Conservation (phyloP, 2,113 vertebrate genomes). For the Oreotrochilus melanogaster region DNA sequence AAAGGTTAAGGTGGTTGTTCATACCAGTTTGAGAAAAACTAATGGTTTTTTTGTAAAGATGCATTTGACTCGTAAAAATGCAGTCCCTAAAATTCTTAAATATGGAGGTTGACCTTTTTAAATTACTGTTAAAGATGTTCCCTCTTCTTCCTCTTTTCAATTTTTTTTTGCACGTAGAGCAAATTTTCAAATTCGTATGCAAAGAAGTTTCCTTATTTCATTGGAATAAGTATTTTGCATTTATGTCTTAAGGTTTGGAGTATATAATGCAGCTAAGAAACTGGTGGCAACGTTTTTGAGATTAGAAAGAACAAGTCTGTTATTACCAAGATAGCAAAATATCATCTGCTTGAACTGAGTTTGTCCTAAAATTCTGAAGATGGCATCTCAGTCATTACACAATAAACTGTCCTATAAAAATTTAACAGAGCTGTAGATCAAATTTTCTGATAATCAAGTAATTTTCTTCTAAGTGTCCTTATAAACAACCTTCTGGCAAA, state of each 20-base stretch:
- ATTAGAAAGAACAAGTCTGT: conserved; percentile 30
- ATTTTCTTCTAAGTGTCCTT: conserved; percentile 55
- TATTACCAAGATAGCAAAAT: conserved; percentile 34
- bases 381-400: background rate
- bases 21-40: conserved; percentile 17
- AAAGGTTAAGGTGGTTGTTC: conserved; percentile 24
- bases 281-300: conserved; percentile 36
- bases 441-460: conserved; percentile 34
- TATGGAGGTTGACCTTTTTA: background rate
- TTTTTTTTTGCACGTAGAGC: conserved; percentile 45
- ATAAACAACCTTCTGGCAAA: conserved; percentile 10
- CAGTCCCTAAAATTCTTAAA: background rate
- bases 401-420: conserved; percentile 41
- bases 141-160: background rate
- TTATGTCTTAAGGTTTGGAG: conserved; percentile 29
- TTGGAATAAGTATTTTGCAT: conserved; percentile 10
- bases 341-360: conserved; percentile 28
- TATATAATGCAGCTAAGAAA: conserved; percentile 47
- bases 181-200: background rate
- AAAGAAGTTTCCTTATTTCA: conserved; percentile 21
- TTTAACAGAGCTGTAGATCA: conserved; percentile 12
- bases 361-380: conserved; percentile 61
- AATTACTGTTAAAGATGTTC: conserved; percentile 17
- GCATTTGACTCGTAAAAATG: conserved; percentile 43
- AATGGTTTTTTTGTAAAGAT: conserved; percentile 19